Evolutionary conservation across 1,140 invertebrate species (phyloP).

Genomic region (Halyomorpha halys): DNA sequence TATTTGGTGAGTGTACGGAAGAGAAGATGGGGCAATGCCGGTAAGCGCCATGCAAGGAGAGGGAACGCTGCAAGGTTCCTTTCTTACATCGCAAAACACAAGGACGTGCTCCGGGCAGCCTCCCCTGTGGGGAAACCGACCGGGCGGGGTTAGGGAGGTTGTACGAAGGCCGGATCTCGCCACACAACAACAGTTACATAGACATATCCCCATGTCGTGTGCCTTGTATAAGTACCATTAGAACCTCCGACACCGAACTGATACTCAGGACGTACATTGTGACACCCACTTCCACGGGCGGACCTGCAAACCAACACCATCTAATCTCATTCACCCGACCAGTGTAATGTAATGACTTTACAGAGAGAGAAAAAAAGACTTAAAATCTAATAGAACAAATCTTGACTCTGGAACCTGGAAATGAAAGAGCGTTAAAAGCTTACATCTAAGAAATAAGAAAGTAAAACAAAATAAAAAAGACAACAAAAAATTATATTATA

Average conservation of each 20-base stretch:
- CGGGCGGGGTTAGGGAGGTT: background rate
- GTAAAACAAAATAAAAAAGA: slow-evolving; percentile 17
- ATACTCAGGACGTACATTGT: slow-evolving; percentile 98
- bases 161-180: background rate
- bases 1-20: background rate
- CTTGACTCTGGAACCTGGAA: slow-evolving; percentile 16
- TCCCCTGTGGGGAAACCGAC: background rate
- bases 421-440: slow-evolving; percentile 22
- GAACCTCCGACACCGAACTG: slow-evolving; percentile 94
- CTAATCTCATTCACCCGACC: slow-evolving; percentile 7
- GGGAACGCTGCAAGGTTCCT: slow-evolving; percentile 28
- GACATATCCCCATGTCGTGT: slow-evolving; percentile 14
- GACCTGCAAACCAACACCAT: slow-evolving; percentile 61
- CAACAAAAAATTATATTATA: slow-evolving; percentile 11
- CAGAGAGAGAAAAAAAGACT: slow-evolving; percentile 13
- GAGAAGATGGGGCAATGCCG: slow-evolving; percentile 7
- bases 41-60: slow-evolving; percentile 19
- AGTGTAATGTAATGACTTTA: slow-evolving; percentile 16
- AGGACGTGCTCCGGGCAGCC: background rate
- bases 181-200: slow-evolving; percentile 10
- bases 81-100: slow-evolving; percentile 15
- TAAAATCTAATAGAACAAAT: slow-evolving; percentile 13
- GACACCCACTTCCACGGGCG: slow-evolving; percentile 89
- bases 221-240: slow-evolving; percentile 66
- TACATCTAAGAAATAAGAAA: slow-evolving; percentile 22